Conservation (phyloP, 2,888 invertebrate genomes). For the Punctoribates punctum region DNA sequence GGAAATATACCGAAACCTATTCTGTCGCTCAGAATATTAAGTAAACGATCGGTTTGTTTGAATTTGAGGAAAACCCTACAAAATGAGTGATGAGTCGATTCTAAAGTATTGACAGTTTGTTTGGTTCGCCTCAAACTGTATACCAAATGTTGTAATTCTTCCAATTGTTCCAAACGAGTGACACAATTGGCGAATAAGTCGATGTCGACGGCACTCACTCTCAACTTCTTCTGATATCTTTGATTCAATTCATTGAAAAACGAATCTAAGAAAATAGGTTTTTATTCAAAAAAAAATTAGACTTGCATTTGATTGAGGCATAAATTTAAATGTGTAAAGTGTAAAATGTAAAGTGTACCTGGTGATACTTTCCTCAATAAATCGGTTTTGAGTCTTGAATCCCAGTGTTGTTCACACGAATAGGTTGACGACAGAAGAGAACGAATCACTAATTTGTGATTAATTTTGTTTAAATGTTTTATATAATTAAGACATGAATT, state of each 20-base stretch:
- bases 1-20: slow-evolving; percentile 84
- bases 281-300: neutral
- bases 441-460: slow-evolving; percentile 49
- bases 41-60: slow-evolving; percentile 63
- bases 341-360: no score
- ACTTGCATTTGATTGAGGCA: neutral
- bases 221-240: slow-evolving; percentile 62
- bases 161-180: slow-evolving; percentile 60
- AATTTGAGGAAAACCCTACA: slow-evolving; percentile 58
- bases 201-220: slow-evolving; percentile 72
- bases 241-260: slow-evolving; percentile 61
- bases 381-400: slow-evolving; percentile 62
- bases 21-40: slow-evolving; percentile 72
- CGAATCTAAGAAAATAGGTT: neutral
- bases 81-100: slow-evolving; percentile 78
- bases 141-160: slow-evolving; percentile 67
- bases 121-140: slow-evolving; percentile 64
- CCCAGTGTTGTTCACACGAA: slow-evolving; percentile 69
- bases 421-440: slow-evolving; percentile 69
- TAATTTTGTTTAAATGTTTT: neutral
- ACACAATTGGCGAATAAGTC: slow-evolving; percentile 74
- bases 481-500: neutral
- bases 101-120: slow-evolving; percentile 66
- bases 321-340: slow-evolving; percentile 37
- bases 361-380: slow-evolving; percentile 62